Conservation (phyloP, 2,113 vertebrate species). For the Grammomys surdaster region DNA sequence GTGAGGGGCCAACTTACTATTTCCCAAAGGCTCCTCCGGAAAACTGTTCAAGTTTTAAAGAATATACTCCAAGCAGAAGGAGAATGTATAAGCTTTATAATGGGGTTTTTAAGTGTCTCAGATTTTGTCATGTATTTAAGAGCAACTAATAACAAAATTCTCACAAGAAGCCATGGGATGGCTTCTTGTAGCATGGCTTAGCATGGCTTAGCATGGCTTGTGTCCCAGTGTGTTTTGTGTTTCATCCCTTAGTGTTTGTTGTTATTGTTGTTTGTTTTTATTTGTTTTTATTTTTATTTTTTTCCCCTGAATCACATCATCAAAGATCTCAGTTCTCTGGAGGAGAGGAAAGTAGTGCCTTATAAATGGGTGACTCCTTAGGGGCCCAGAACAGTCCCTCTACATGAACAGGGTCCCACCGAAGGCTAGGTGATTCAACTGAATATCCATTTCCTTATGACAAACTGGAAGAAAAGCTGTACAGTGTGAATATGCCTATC, state of each 20-base stretch:
- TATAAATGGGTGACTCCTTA: accelerated
- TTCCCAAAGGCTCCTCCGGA: constrained; percentile 27
- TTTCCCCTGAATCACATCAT: not conserved
- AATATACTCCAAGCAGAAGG: not conserved
- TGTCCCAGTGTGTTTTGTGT: not conserved
- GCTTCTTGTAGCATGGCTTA: not conserved
- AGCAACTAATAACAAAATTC: not conserved
- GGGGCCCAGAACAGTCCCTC: not conserved
- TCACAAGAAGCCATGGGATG: not conserved
- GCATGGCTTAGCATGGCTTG: not conserved
- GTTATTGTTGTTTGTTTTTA: not conserved
- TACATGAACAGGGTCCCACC: not conserved
- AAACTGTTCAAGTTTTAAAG: constrained; percentile 46
- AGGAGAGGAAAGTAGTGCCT: not conserved
- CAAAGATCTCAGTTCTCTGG: not conserved
- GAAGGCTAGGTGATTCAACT: not conserved
- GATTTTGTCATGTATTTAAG: not conserved
- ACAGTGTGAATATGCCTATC: not conserved
- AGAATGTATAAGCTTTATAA: not conserved
- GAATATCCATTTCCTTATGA: not conserved
- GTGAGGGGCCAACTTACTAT: constrained; percentile 52
- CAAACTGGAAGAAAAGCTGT: not conserved
- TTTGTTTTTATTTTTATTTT: not conserved
- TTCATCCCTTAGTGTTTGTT: not conserved
- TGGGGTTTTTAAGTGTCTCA: not conserved